phyloP scores from a whole-genome alignment of 1,140 invertebrate genomes.

The Leptopilina boulardi region DNA sequence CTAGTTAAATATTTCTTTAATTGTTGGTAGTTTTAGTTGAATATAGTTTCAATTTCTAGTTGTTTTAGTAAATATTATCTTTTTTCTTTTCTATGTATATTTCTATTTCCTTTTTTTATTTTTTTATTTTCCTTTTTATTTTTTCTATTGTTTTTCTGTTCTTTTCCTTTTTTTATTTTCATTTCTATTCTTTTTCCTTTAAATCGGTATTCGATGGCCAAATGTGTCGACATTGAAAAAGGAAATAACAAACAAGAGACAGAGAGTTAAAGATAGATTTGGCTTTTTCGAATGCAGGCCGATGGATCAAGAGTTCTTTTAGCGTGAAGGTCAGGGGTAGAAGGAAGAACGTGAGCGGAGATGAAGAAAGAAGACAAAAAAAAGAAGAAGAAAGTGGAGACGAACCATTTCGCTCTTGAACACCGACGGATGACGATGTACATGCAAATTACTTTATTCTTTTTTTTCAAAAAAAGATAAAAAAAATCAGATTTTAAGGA shows the following conservation, averaged over 20 bases:
- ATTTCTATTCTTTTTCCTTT: background rate
- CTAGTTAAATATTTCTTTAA: too few relatives aligned
- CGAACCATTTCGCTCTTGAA: constrained; percentile 13
- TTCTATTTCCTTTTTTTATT: too few relatives aligned
- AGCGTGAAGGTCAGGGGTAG: constrained; percentile 13
- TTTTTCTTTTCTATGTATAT: too few relatives aligned
- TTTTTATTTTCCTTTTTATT: too few relatives aligned
- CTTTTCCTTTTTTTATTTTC: too few relatives aligned
- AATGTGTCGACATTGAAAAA: background rate
- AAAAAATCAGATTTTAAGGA: background rate
- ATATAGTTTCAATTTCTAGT: too few relatives aligned
- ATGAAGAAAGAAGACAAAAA: background rate
- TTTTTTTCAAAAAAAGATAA: background rate
- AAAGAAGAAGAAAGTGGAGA: background rate
- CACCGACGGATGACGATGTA: background rate
- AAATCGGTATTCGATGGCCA: background rate
- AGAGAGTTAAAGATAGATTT: constrained; percentile 16
- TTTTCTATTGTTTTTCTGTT: too few relatives aligned
- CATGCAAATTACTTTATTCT: constrained; percentile 11
- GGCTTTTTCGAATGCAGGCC: constrained; percentile 3
- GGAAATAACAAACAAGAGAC: background rate
- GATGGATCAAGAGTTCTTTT: background rate
- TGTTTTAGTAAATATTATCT: too few relatives aligned
- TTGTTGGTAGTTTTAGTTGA: too few relatives aligned
- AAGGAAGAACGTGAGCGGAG: background rate